Conservation (phyloP, 2,797 vertebrate genomes). For the Neopelma chrysocephalum region DNA sequence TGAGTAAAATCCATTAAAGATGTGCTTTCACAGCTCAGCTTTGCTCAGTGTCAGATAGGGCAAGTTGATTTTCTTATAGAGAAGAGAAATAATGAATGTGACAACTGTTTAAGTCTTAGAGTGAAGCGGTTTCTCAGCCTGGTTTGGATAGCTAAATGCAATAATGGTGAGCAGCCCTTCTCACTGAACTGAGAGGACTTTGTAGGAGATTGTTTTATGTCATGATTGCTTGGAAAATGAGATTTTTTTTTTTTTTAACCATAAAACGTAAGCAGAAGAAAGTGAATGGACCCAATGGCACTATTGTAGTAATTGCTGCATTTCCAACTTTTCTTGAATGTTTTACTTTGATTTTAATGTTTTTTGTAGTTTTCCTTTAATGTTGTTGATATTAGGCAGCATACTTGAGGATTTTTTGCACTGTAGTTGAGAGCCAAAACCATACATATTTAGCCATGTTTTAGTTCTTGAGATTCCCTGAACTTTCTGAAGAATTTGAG, state of each 20-base stretch:
- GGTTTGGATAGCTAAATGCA: neutral
- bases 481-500: neutral
- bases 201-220: neutral
- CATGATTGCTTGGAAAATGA: neutral
- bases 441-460: fast-evolving
- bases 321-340: neutral
- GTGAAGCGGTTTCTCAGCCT: neutral
- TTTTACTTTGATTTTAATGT: neutral
- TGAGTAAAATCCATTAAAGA: neutral
- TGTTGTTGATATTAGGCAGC: neutral
- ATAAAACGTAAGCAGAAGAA: neutral
- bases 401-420: neutral
- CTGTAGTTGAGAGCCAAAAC: neutral
- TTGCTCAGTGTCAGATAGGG: neutral
- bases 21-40: neutral
- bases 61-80: neutral
- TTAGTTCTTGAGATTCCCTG: neutral
- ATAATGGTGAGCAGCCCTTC: neutral
- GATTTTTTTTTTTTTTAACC: neutral
- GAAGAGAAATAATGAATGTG: neutral
- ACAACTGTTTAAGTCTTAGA: neutral
- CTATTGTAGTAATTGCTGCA: neutral
- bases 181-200: neutral
- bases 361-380: neutral
- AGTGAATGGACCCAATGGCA: neutral